Evolutionary conservation across 2,797 vertebrate species (phyloP).

Genomic region (Prunella strophiata): DNA sequence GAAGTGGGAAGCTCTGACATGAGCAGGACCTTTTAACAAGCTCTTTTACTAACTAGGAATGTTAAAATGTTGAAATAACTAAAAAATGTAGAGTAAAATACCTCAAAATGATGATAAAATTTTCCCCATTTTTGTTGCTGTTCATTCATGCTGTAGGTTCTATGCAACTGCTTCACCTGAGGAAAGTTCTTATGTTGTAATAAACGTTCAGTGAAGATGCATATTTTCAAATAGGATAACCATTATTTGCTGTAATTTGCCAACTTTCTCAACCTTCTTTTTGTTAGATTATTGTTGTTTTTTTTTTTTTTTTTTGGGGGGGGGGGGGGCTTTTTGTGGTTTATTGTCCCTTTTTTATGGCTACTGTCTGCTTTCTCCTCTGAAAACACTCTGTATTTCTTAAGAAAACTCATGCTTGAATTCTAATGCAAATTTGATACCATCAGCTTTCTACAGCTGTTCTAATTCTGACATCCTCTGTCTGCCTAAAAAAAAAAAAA

Average conservation of each 20-base stretch:
- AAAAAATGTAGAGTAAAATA: background rate
- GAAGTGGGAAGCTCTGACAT: background rate
- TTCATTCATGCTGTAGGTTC: background rate
- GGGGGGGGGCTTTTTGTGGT: background rate
- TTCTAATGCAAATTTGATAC: background rate
- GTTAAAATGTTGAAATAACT: background rate
- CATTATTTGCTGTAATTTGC: background rate
- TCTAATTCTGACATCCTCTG: constrained; percentile 3
- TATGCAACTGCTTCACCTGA: background rate
- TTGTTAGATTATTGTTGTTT: background rate
- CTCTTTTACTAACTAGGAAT: background rate
- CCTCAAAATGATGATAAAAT: background rate
- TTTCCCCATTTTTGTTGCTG: background rate
- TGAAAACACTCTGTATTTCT: background rate
- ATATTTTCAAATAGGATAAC: background rate
- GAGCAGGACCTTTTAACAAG: background rate
- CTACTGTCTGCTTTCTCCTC: background rate
- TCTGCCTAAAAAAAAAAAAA: background rate
- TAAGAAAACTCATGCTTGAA: background rate
- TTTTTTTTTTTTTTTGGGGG: no score
- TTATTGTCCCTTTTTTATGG: background rate
- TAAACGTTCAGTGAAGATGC: background rate
- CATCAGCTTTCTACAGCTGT: background rate
- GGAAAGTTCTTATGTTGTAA: background rate
- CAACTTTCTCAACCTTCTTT: background rate